phyloP scores from a whole-genome alignment of 2,797 vertebrate species.

The Schizopygopsis pylzovi region DNA sequence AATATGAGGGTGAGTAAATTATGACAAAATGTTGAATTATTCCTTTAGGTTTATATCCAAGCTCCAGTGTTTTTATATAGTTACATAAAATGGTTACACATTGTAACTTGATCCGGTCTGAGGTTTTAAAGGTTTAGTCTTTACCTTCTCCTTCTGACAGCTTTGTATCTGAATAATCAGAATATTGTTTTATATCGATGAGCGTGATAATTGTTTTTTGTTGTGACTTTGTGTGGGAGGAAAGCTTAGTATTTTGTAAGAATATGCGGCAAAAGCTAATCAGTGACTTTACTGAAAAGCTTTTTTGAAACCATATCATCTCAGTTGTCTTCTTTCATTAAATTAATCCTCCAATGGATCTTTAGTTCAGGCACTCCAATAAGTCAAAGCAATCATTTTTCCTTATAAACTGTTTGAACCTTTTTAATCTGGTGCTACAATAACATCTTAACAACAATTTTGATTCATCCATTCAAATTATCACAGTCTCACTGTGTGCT shows the following conservation, averaged over 20 bases:
- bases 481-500: conserved; percentile 35
- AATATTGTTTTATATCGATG: not conserved
- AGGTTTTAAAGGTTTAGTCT: not conserved
- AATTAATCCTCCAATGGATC: conserved; percentile 27
- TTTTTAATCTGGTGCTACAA: conserved; percentile 41
- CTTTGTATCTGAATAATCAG: not conserved
- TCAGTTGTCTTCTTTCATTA: conserved; percentile 30
- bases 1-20: not conserved
- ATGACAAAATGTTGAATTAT: not conserved
- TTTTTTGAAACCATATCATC: conserved; percentile 24
- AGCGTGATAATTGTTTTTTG: conserved; percentile 12
- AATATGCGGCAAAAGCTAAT: conserved; percentile 31
- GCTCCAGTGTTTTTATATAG: not conserved
- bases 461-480: conserved; percentile 31
- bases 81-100: not conserved
- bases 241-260: not conserved
- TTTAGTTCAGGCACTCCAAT: conserved; percentile 37
- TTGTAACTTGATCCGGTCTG: not conserved
- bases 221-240: not conserved
- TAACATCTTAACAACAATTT: conserved; percentile 33
- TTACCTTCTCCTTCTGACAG: conserved; percentile 2
- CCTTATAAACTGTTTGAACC: conserved; percentile 41
- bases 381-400: conserved; percentile 38
- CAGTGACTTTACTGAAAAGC: conserved; percentile 17
- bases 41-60: not conserved